These are phyloP conservation scores for Ciconia nigra DNA, from an alignment of 2,797 vertebrate genomes.

Conservation along the genomic window DNA sequence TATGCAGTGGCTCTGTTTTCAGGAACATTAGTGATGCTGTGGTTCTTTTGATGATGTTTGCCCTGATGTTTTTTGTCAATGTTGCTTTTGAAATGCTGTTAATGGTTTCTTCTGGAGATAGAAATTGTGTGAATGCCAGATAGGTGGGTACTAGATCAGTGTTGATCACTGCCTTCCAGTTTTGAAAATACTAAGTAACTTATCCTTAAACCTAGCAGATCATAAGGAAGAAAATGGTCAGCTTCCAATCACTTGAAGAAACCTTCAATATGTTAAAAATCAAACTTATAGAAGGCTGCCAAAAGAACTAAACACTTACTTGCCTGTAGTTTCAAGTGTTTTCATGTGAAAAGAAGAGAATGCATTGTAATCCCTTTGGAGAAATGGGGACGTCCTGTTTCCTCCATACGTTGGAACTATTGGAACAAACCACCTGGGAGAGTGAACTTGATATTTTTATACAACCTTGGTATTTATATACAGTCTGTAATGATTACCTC, in stretches of 20 bases:
- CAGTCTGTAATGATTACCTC: not conserved
- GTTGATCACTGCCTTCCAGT: not conserved
- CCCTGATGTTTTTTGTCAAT: not conserved
- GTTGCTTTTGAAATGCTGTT: not conserved
- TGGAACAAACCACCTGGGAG: not conserved
- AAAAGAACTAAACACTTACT: not conserved
- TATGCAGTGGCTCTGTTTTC: not conserved
- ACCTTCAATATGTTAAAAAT: not conserved
- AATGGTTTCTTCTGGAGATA: not conserved
- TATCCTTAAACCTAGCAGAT: not conserved
- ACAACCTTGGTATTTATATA: not conserved
- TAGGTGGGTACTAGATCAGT: not conserved
- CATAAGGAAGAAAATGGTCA: not conserved
- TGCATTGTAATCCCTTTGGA: not conserved
- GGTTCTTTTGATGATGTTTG: not conserved
- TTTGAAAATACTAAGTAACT: not conserved
- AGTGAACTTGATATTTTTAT: not conserved
- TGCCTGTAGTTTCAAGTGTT: not conserved
- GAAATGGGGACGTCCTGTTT: not conserved
- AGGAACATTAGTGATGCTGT: not conserved
- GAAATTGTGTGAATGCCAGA: not conserved
- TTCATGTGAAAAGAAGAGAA: not conserved
- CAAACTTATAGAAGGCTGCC: not conserved
- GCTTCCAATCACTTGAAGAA: not conserved
- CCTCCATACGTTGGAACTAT: not conserved